Evolutionary conservation across 2,797 vertebrate species (phyloP).

Genomic region (Pseudochromis fuscus): DNA sequence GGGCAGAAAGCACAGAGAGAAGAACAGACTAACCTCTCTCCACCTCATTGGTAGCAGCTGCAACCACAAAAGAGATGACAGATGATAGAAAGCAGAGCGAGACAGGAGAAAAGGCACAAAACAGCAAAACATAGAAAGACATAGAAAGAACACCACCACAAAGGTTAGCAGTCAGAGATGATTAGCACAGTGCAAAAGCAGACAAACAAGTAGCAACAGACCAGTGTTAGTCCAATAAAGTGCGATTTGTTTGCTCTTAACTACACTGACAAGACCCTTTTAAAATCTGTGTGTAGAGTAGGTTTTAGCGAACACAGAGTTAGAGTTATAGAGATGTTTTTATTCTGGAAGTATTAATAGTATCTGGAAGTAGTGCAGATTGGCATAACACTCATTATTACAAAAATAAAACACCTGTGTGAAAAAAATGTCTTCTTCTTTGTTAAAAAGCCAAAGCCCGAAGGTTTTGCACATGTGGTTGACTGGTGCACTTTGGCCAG

Average conservation of each 20-base stretch:
- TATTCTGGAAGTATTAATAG: background rate
- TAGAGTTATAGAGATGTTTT: background rate
- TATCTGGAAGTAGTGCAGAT: too few relatives aligned
- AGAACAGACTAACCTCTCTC: conserved; percentile 98
- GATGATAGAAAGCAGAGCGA: conserved; percentile 76
- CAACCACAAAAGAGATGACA: conserved; percentile 86
- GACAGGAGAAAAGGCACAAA: conserved; percentile 60
- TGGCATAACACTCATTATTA: background rate
- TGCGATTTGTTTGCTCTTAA: conserved; percentile 21
- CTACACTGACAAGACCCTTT: background rate
- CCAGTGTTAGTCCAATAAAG: conserved; percentile 46
- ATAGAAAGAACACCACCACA: conserved; percentile 76
- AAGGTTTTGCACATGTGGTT: background rate
- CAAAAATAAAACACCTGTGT: background rate
- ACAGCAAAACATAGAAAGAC: conserved; percentile 68
- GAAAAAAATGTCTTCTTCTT: background rate
- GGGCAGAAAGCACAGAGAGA: conserved; percentile 64
- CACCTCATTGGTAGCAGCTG: conserved; percentile 99
- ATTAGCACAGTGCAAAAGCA: conserved; percentile 79
- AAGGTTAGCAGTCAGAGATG: conserved; percentile 80
- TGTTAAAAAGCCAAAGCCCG: too few relatives aligned
- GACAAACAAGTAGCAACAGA: conserved; percentile 72
- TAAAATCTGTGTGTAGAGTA: background rate
- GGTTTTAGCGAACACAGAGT: background rate
- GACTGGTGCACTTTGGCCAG: background rate